Conservation (phyloP, 2,113 vertebrate species). For the Opisthocomus hoazin region DNA sequence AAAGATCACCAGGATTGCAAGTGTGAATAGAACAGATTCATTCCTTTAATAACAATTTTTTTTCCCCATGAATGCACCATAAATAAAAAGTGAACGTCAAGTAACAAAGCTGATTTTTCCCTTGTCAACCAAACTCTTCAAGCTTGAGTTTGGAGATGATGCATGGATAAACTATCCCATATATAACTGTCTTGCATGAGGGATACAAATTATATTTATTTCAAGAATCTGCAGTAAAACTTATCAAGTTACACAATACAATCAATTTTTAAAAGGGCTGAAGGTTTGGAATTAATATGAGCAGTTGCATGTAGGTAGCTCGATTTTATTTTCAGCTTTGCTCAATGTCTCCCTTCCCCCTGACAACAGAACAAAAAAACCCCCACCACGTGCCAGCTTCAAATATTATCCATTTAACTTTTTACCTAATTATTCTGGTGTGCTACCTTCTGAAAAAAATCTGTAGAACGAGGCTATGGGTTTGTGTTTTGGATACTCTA, state of each 20-base stretch:
- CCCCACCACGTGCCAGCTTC: neutral
- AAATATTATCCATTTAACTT: neutral
- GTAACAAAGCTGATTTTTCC: neutral
- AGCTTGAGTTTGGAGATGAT: neutral
- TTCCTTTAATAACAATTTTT: neutral
- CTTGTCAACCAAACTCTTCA: neutral
- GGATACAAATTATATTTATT: neutral
- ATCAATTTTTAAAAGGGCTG: neutral
- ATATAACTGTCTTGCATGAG: neutral
- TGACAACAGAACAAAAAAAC: neutral
- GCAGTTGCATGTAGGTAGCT: neutral
- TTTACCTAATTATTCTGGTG: neutral
- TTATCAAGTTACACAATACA: neutral
- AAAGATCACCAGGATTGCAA: neutral
- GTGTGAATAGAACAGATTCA: neutral
- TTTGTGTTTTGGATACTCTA: neutral
- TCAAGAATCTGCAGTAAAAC: neutral
- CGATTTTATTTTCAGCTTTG: neutral
- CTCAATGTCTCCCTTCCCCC: neutral
- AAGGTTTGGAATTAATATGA: neutral
- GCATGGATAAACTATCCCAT: neutral
- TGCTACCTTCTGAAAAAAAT: neutral
- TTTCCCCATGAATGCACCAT: neutral
- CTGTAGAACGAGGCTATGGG: neutral
- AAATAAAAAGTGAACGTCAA: neutral